A percentile compares a stretch with the other conserved stretches of the same genome.
Evolutionary conservation across 1,140 invertebrate species (phyloP).

Genomic region (Capitella teleta): DNA sequence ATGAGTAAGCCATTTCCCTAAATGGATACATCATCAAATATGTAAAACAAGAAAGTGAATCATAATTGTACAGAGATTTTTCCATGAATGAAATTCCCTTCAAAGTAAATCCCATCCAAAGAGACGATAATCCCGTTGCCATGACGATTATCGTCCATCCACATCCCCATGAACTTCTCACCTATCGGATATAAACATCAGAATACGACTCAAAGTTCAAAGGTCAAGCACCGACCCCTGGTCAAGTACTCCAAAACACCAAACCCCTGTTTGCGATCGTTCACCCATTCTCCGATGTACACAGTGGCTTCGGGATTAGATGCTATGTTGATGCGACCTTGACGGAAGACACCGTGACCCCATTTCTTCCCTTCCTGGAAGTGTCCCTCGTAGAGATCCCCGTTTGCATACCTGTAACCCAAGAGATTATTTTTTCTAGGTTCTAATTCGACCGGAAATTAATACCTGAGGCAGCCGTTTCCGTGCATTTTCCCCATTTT

Average conservation of each 20-base stretch:
- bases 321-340: constrained; percentile 68
- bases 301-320: constrained; percentile 60
- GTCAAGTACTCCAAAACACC: too few species aligned
- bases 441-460: not conserved
- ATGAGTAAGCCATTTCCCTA: constrained; percentile 74
- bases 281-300: constrained; percentile 74
- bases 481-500: constrained; percentile 73
- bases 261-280: constrained; percentile 65
- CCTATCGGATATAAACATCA: constrained; percentile 44
- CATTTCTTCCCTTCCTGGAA: constrained; percentile 71
- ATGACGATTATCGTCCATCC: constrained; percentile 68
- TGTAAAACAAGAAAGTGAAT: not conserved
- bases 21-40: not conserved
- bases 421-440: not conserved
- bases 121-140: constrained; percentile 74
- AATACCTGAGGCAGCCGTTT: constrained; percentile 60
- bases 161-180: constrained; percentile 78
- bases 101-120: constrained; percentile 78
- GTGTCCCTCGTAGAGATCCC: constrained; percentile 70
- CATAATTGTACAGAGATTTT: constrained; percentile 51
- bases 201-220: too few species aligned
- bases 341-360: constrained; percentile 69
- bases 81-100: constrained; percentile 68
- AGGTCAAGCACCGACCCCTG: too few species aligned
- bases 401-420: constrained; percentile 47